These are phyloP conservation scores for Trachymyrmex cornetzi DNA, from an alignment of 1,140 invertebrate genomes.

Conservation along the genomic window DNA sequence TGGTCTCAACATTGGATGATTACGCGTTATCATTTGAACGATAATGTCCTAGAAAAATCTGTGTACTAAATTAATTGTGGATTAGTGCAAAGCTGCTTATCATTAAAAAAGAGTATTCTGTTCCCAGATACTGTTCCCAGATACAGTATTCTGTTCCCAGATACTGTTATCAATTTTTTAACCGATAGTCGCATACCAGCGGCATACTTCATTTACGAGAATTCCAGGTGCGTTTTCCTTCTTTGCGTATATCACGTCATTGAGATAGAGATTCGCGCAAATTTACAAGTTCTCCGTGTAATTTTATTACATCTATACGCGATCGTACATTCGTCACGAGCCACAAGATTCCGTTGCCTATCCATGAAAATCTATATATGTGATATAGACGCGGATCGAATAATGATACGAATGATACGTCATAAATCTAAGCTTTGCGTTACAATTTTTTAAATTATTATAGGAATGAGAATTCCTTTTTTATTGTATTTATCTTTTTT, in stretches of 20 bases:
- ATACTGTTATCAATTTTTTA: slow-evolving; percentile 35
- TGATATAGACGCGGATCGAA: background rate
- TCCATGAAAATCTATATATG: slow-evolving; percentile 11
- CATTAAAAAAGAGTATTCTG: background rate
- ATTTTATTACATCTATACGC: background rate
- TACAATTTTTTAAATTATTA: background rate
- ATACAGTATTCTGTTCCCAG: background rate
- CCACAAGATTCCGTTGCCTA: slow-evolving; percentile 17
- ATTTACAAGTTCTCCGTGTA: background rate
- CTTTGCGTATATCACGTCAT: background rate
- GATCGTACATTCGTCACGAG: slow-evolving; percentile 25
- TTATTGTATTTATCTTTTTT: background rate
- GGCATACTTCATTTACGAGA: background rate
- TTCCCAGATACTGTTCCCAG: slow-evolving; percentile 11
- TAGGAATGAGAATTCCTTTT: background rate
- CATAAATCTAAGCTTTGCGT: background rate
- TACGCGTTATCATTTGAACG: background rate
- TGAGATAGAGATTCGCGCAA: background rate
- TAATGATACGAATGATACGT: background rate
- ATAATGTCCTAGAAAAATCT: slow-evolving; percentile 27
- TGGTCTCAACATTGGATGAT: background rate
- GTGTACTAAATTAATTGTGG: slow-evolving; percentile 37
- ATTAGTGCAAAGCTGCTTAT: slow-evolving; percentile 36
- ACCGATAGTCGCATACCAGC: slow-evolving; percentile 30
- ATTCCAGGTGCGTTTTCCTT: background rate